Conservation (phyloP, 1,140 invertebrate genomes). For the Spodoptera frugiperda region DNA sequence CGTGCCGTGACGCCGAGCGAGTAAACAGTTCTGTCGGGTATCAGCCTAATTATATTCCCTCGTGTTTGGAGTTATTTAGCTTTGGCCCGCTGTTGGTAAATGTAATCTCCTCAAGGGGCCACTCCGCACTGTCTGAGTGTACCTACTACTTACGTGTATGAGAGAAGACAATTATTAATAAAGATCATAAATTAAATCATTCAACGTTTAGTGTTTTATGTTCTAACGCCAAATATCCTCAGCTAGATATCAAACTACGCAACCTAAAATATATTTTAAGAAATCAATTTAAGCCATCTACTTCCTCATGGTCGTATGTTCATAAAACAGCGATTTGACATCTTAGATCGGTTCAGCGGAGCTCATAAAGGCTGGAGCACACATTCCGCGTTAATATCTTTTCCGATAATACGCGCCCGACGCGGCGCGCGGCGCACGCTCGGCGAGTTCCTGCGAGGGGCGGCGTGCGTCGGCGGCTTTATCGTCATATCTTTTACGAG, state of each 20-base stretch:
- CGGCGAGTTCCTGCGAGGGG: background rate
- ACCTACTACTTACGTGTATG: background rate
- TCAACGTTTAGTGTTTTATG: too few relatives aligned
- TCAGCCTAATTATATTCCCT: constrained; percentile 19
- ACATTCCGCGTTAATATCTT: constrained; percentile 32
- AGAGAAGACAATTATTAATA: too few relatives aligned
- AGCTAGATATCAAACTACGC: too few relatives aligned
- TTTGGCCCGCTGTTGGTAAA: background rate
- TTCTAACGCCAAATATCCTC: too few relatives aligned
- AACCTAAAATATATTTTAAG: background rate
- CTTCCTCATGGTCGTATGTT: background rate
- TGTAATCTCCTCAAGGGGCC: background rate
- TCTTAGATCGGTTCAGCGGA: background rate
- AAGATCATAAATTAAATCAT: too few relatives aligned
- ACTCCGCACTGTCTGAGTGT: background rate
- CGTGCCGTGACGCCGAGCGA: background rate
- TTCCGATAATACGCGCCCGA: constrained; percentile 10
- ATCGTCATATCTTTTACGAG: constrained; percentile 30
- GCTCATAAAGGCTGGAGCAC: constrained; percentile 14
- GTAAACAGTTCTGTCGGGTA: background rate
- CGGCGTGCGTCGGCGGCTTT: constrained; percentile 4
- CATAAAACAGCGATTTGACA: background rate
- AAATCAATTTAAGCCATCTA: too few relatives aligned
- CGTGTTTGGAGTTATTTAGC: background rate
- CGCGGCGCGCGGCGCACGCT: too few relatives aligned